These are phyloP conservation scores for Zeuzera pyrina DNA, from an alignment of 2,888 invertebrate species.

Conservation along the genomic window DNA sequence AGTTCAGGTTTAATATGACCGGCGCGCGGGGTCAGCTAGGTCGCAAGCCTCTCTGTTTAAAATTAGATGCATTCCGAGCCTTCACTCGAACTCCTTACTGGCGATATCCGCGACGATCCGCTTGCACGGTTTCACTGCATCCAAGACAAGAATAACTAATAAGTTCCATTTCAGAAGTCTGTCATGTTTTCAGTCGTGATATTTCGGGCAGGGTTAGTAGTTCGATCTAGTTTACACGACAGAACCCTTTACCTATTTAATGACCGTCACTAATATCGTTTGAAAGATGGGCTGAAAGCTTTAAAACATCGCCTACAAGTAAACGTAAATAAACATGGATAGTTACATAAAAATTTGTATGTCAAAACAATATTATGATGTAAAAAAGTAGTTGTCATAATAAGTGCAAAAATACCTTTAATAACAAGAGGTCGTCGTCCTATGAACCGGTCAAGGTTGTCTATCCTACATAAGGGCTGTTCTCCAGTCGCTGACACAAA, in stretches of 20 bases:
- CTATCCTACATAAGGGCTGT: slow-evolving; percentile 33
- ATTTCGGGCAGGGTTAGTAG: slow-evolving; percentile 67
- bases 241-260: slow-evolving; percentile 30
- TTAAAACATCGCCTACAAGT: too few relatives aligned
- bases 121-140: slow-evolving; percentile 19
- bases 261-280: slow-evolving; percentile 29
- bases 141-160: slow-evolving; percentile 48
- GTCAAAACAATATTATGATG: too few relatives aligned
- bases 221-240: slow-evolving; percentile 35
- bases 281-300: slow-evolving; percentile 10
- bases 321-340: too few relatives aligned
- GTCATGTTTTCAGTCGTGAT: slow-evolving; percentile 35
- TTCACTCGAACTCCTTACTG: slow-evolving; percentile 40
- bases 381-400: too few relatives aligned
- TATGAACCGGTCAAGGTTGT: slow-evolving; percentile 52
- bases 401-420: too few relatives aligned
- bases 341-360: too few relatives aligned
- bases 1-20: slow-evolving; percentile 69
- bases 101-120: slow-evolving; percentile 46
- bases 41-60: slow-evolving; percentile 70
- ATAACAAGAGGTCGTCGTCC: slow-evolving; percentile 48
- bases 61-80: slow-evolving; percentile 72
- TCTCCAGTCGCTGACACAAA: slow-evolving; percentile 18
- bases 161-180: slow-evolving; percentile 37
- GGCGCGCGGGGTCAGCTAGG: slow-evolving; percentile 66